Conservation (phyloP, 2,888 invertebrate species). For the Nymphalis urticae region DNA sequence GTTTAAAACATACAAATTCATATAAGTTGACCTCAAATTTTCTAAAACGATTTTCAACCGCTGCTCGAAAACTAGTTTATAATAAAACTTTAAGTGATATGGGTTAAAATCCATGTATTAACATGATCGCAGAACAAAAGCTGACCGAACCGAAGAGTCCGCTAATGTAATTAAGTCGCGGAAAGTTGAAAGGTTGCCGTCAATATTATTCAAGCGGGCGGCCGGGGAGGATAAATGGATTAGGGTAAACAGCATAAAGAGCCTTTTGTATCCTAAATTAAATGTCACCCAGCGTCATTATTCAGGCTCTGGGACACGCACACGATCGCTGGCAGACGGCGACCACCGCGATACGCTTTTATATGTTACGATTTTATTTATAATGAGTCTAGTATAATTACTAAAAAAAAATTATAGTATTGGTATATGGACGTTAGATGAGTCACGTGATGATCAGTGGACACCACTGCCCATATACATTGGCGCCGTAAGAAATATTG, state of each 20-base stretch:
- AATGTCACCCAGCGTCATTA: slow-evolving; percentile 79
- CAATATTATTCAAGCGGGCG: slow-evolving; percentile 31
- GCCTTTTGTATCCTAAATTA: slow-evolving; percentile 80
- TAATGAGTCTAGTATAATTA: background rate
- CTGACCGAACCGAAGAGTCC: slow-evolving; percentile 32
- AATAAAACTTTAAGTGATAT: background rate
- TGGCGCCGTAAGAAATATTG: too few relatives aligned
- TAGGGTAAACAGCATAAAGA: slow-evolving; percentile 79
- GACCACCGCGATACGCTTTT: slow-evolving; percentile 28
- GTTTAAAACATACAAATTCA: too few relatives aligned
- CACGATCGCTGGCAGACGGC: slow-evolving; percentile 61
- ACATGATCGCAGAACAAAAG: slow-evolving; percentile 25
- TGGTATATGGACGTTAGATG: too few relatives aligned
- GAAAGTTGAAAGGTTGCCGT: slow-evolving; percentile 37
- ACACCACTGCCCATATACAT: too few relatives aligned
- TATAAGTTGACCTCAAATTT: too few relatives aligned
- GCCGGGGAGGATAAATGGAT: slow-evolving; percentile 54
- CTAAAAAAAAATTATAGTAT: too few relatives aligned
- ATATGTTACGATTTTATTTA: slow-evolving; percentile 4
- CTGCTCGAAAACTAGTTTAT: too few relatives aligned
- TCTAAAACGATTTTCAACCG: too few relatives aligned
- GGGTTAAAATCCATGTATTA: slow-evolving; percentile 9
- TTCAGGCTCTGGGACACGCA: slow-evolving; percentile 72
- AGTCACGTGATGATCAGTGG: too few relatives aligned
- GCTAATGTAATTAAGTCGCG: slow-evolving; percentile 35